Percentiles rank a stretch among this genome's conserved stretches.
phyloP scores from a whole-genome alignment of 1,140 invertebrate genomes.

The Magallana ariakensis region DNA sequence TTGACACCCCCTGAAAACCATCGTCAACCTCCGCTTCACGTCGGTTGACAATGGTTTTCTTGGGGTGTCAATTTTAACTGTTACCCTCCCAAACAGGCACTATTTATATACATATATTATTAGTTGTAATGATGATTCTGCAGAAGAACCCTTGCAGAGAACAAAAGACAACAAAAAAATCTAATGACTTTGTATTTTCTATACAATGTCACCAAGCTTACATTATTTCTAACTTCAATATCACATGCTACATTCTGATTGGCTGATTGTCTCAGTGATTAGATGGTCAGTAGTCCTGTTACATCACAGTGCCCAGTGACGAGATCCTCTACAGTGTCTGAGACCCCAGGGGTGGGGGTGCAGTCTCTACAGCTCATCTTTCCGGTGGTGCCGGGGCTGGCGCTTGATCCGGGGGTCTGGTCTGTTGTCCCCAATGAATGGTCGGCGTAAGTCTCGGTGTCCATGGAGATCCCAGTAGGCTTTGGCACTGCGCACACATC shows the following conservation, averaged over 20 bases:
- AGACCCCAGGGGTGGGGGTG: background rate
- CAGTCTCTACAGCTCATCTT: slow-evolving; percentile 22
- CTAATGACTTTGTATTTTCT: background rate
- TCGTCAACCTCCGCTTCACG: too few species aligned
- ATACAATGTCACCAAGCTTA: background rate
- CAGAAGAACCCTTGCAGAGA: too few species aligned
- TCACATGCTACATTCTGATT: background rate
- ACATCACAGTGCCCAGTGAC: too few species aligned
- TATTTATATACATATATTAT: too few species aligned
- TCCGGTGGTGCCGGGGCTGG: background rate
- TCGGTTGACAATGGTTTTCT: too few species aligned
- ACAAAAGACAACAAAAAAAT: too few species aligned
- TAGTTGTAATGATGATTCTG: too few species aligned
- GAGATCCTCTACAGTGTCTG: too few species aligned
- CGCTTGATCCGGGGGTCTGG: background rate
- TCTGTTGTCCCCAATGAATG: slow-evolving; percentile 9
- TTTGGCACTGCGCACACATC: slow-evolving; percentile 66
- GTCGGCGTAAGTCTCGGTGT: background rate
- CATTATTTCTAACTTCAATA: background rate
- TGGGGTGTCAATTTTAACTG: too few species aligned
- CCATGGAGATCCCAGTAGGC: slow-evolving; percentile 43
- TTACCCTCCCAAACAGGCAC: too few species aligned
- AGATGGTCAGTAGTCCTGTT: too few species aligned
- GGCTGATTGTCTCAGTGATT: background rate
- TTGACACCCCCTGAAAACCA: too few species aligned